Evolutionary conservation across 2,113 vertebrate species (phyloP).

Genomic region (Cyprinodon brontotheroides): DNA sequence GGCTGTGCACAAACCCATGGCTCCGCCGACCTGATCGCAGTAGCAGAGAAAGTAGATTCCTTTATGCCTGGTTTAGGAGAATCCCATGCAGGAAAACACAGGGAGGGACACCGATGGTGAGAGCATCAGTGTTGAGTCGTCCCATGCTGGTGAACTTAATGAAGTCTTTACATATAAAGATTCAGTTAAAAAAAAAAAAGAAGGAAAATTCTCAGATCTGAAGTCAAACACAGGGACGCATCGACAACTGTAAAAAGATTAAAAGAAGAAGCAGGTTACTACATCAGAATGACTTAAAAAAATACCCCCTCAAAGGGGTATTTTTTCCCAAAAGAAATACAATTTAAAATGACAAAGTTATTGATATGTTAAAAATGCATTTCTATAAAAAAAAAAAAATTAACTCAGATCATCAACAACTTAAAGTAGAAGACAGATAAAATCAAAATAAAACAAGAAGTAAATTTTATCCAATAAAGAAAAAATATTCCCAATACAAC

Average conservation of each 20-base stretch:
- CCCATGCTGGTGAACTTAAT: conserved; percentile 26
- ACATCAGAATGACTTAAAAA: neutral
- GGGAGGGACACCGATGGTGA: conserved; percentile 3
- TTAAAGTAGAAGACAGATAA: no score
- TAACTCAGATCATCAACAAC: no score
- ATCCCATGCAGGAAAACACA: conserved; percentile 12
- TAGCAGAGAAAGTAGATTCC: neutral
- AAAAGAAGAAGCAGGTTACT: conserved; percentile 13
- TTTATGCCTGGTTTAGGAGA: conserved; percentile 24
- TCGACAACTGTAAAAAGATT: conserved; percentile 33
- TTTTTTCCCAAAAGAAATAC: neutral
- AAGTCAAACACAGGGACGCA: neutral
- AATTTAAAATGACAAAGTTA: no score
- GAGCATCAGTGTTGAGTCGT: conserved; percentile 32
- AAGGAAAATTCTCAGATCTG: conserved; percentile 6
- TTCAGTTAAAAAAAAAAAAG: conserved; percentile 29
- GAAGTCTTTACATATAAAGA: conserved; percentile 17
- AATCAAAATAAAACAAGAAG: no score
- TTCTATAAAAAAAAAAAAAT: no score
- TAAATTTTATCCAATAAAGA: no score
- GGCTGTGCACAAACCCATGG: conserved; percentile 78
- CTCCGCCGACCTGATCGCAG: conserved; percentile 6
- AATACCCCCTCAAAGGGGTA: neutral
- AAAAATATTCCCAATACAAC: no score
- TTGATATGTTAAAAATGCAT: no score